Percentiles rank a stretch among this genome's conserved stretches.
Conservation (phyloP, 2,888 invertebrate genomes). For the Torymus aiolomorphi region DNA sequence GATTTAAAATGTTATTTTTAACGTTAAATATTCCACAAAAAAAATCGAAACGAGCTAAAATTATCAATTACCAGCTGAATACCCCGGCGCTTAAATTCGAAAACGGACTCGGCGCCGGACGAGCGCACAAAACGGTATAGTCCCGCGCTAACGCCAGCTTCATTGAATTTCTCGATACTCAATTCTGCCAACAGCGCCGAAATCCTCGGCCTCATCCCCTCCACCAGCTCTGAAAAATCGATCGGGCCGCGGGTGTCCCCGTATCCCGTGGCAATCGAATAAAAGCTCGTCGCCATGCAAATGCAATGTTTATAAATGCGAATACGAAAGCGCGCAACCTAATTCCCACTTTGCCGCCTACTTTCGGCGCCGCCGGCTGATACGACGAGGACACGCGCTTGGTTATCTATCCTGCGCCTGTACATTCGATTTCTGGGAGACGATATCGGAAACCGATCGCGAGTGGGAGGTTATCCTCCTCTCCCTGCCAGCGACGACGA, state of each 20-base stretch:
- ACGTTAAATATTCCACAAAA: neutral
- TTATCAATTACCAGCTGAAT: constrained; percentile 19
- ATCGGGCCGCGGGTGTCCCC: constrained; percentile 1
- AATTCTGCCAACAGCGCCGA: constrained; percentile 34
- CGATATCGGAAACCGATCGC: constrained; percentile 51
- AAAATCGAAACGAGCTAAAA: neutral
- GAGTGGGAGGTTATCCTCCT: neutral
- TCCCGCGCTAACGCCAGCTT: neutral
- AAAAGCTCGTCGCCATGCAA: constrained; percentile 44
- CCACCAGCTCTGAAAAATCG: constrained; percentile 23
- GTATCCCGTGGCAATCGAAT: constrained; percentile 20
- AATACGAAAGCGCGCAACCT: constrained; percentile 33
- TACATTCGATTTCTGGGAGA: constrained; percentile 48
- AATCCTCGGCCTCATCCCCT: constrained; percentile 6
- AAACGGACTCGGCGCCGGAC: neutral
- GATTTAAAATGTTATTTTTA: too few species aligned
- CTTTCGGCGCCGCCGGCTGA: constrained; percentile 15
- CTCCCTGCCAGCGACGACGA: neutral
- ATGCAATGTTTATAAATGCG: constrained; percentile 53
- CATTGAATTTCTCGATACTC: constrained; percentile 43
- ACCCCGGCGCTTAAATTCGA: neutral
- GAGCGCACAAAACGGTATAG: neutral
- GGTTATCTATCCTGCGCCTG: constrained; percentile 2
- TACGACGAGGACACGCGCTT: too few species aligned
- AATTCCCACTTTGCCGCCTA: constrained; percentile 48